These are phyloP conservation scores for Tenthredo mesomela DNA, from an alignment of 2,888 invertebrate genomes.

Conservation along the genomic window DNA sequence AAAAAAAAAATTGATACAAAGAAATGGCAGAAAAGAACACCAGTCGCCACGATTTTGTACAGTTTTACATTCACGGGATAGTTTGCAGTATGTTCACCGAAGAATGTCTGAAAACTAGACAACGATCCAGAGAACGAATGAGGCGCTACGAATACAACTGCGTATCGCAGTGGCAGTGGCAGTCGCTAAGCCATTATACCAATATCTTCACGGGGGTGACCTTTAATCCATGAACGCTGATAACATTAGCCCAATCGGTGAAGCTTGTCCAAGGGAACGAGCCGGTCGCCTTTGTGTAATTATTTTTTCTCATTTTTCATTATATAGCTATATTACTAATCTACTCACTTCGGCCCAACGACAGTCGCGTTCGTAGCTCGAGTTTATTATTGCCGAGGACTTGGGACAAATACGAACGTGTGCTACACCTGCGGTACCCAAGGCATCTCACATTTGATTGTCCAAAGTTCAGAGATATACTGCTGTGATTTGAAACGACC, in stretches of 20 bases:
- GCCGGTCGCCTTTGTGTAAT: conserved; percentile 36
- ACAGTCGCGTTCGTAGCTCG: not conserved
- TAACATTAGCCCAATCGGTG: conserved; percentile 64
- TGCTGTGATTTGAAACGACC: not conserved
- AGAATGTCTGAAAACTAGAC: conserved; percentile 5
- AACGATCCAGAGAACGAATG: not conserved
- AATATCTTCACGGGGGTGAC: conserved; percentile 71
- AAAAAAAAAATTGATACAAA: not conserved
- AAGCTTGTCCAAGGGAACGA: conserved; percentile 35
- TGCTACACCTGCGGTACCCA: not conserved
- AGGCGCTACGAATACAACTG: conserved; percentile 49
- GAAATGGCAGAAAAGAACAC: not conserved
- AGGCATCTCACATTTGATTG: not conserved
- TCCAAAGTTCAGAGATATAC: not conserved
- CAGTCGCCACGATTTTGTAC: not conserved
- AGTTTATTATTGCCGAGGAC: not conserved
- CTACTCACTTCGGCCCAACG: not conserved
- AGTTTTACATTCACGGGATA: not conserved
- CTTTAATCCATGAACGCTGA: conserved; percentile 71
- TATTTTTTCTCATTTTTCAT: conserved; percentile 30
- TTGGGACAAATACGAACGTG: not conserved
- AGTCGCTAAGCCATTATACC: conserved; percentile 62
- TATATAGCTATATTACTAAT: not conserved
- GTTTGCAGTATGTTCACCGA: not conserved
- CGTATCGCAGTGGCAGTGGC: conserved; percentile 55